Evolutionary conservation across 2,797 vertebrate genomes (phyloP).

Genomic region (Chromis chromis): DNA sequence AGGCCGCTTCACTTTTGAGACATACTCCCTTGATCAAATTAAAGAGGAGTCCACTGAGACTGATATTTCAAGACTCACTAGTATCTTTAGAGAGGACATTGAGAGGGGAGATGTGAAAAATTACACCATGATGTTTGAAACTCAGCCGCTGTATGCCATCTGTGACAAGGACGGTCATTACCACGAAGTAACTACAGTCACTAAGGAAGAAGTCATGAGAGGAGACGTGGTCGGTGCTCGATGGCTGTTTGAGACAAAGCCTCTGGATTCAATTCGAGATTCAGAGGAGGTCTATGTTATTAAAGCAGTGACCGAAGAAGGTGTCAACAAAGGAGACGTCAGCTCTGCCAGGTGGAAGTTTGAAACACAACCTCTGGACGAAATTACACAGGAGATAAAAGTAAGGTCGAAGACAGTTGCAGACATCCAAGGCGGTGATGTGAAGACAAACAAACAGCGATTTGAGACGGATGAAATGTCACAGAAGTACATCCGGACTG

Average conservation of each 20-base stretch:
- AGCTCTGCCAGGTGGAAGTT: slow-evolving; percentile 91
- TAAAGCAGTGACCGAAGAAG: slow-evolving; percentile 94
- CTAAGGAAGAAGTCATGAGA: slow-evolving; percentile 91
- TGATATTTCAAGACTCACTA: slow-evolving; percentile 79
- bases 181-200: slow-evolving; percentile 94
- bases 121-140: slow-evolving; percentile 95
- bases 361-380: slow-evolving; percentile 94
- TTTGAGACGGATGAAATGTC: slow-evolving; percentile 88
- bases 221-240: slow-evolving; percentile 93
- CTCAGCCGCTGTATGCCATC: slow-evolving; percentile 93
- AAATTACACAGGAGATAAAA: slow-evolving; percentile 88
- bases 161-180: slow-evolving; percentile 91
- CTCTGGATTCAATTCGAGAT: slow-evolving; percentile 90
- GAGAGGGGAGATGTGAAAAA: slow-evolving; percentile 92
- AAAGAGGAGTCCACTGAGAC: slow-evolving; percentile 85
- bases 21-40: slow-evolving; percentile 91
- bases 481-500: slow-evolving; percentile 88
- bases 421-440: slow-evolving; percentile 88
- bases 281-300: slow-evolving; percentile 92
- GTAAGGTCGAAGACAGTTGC: slow-evolving; percentile 83
- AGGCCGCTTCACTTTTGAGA: slow-evolving; percentile 93
- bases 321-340: slow-evolving; percentile 91
- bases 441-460: slow-evolving; percentile 86
- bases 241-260: slow-evolving; percentile 96
- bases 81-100: slow-evolving; percentile 81